These are phyloP conservation scores for Macroglossus sobrinus DNA, from an alignment of 2,113 vertebrate species.

Conservation along the genomic window DNA sequence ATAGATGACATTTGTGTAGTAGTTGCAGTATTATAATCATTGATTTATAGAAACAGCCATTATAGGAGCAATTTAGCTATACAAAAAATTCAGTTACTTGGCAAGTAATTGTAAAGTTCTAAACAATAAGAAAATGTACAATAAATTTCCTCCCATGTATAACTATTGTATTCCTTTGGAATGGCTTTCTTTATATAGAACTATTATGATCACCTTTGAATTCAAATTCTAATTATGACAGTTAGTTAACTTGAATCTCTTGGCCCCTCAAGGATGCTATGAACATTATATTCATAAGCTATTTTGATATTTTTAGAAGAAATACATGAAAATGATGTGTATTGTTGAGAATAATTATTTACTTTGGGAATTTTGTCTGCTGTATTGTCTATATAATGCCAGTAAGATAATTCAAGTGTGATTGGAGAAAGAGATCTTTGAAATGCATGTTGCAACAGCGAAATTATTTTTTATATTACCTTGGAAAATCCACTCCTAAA, in stretches of 20 bases:
- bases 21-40: neutral
- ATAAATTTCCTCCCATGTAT: neutral
- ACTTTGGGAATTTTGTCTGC: neutral
- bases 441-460: neutral
- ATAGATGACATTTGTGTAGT: neutral
- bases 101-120: neutral
- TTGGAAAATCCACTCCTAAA: neutral
- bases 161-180: neutral
- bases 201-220: neutral
- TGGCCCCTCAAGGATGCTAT: neutral
- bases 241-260: neutral
- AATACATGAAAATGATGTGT: neutral
- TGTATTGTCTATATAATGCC: neutral
- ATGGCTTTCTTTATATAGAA: neutral
- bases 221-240: neutral
- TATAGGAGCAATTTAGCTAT: neutral
- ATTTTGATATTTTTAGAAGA: neutral
- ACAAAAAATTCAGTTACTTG: neutral
- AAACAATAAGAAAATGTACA: neutral
- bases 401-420: neutral
- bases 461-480: neutral
- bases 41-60: neutral
- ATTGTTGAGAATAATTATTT: neutral
- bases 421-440: neutral
- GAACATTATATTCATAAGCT: neutral